phyloP scores from a whole-genome alignment of 2,113 vertebrate genomes.

The western clawed frog (Xenopus tropicalis) region UCB_Xtro_10.0 CM004448.2:38229001-38229500 shows the following conservation, averaged over 20 bases:
- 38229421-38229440: no score
- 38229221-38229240: conserved; percentile 75
- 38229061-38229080: conserved; percentile 53
- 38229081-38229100: conserved; percentile 50
- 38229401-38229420: no score
- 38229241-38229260: conserved; percentile 74
- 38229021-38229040: conserved; percentile 62
- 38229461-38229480: no score
- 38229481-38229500: no score
- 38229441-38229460: no score
- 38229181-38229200: conserved; percentile 77
- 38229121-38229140: conserved; percentile 68
- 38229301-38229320: conserved; percentile 53
- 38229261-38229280: conserved; percentile 63
- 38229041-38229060: conserved; percentile 64
- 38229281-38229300: conserved; percentile 66
- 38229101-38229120: conserved; percentile 66
- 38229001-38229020: conserved; percentile 61
- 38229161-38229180: conserved; percentile 80
- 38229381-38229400: no score
- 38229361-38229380: no score
- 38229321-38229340: no score
- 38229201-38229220: conserved; percentile 72
- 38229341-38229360: no score
- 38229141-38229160: conserved; percentile 77